Evolutionary conservation across 2,888 invertebrate genomes (phyloP), one percentile per base, ranked within the genome.

Genomic region (Uropetala carovei): DNA sequence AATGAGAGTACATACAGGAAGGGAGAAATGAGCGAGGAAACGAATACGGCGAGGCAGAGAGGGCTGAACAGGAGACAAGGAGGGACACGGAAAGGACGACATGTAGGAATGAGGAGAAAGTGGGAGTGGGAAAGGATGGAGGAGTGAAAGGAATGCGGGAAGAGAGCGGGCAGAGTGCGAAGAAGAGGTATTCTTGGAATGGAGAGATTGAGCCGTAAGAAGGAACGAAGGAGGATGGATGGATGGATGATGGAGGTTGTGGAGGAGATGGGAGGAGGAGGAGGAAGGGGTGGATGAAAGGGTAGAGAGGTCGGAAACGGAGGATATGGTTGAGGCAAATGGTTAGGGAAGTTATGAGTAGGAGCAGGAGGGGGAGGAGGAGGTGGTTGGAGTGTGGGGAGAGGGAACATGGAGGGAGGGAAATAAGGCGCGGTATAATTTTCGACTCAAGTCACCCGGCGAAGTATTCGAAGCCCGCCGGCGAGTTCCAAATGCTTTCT

Each of bases 401-500:
- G 84, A 3, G 13, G 10, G 7, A 57, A 13, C 14, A 11, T 4
- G 60, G 27, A 60, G 58, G 18, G 5, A 27, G 27, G 59, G 27
- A n/a, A 30, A 60, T 58, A 58, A 68, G 68, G 56, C 27, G 43
- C 14, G 64, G 89, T 18, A 68, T 89, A 89, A 89, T 89, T 89
- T 89, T 64, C 89, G 83, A 83, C 57, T 83, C 83, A 83, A 83
- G 83, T 57, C 83, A 83, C 83, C 56, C 83, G 10, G 64, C 18
- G 89, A 56, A 56, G 89, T 56, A 64, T 68, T 89, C 56, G 89
- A 27, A 59, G 89, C 43, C 89, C 64, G 89, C n/a, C 64, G 64
- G 64, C 68, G 89, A 68, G 89, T 89, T 89, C 89, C 64, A n/a
- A 68, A 68, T 68, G 89, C 89, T 89, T 43, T 16, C 60, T 60